Base-by-base conservation (phyloP, 2,113 vertebrate genomes). In the Muntiacus reevesi region DNA sequence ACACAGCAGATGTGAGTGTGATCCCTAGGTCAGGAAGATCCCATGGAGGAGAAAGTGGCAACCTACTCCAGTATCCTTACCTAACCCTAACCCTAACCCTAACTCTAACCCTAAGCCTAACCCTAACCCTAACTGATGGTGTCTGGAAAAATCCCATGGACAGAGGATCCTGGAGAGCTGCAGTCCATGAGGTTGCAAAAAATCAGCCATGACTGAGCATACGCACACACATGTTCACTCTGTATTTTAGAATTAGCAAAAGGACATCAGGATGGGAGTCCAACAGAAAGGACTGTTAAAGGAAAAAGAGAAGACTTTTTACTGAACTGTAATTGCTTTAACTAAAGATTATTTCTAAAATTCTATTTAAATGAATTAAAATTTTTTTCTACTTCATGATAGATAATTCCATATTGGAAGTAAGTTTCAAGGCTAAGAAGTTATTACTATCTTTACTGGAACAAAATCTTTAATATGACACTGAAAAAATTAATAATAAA, bases 401-500 rank as follows among this genome's bases (percentile, higher is more conserved):
- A 95, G 67, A 91, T 95, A 87, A 91, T 91, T 93, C 78, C 25
- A 85, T 71, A 83, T 27, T 95, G 23, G 60, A 96, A 96, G 62
- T 83, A 87, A 55, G 30, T 91, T 97, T 97, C n/a, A 88, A 97
- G 71, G 50, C 25, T 89, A 97, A 96, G 62, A 67, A 82, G 45
- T 54, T 89, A 96, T 94, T 92, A 90, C 52, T 87, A 60, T 89
- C 97, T 96, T 94, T 94, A 94, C 40, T n/a, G 7, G 55, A 96
- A 97, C 33, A 94, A 97, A 97, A 82, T 92, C 78, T 96, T 94
- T 87, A 92, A 92, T 59, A 45, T 60, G 79, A 97, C 8, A 84
- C 40, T 78, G 25, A 92, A 87, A 33, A 67, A 96, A 95, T 96
- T 97, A 98, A 94, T 96, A 97, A 96, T 94, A 94, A 94, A 95